Conservation (phyloP, 2,888 invertebrate species). For the Tridacna crocea region DNA sequence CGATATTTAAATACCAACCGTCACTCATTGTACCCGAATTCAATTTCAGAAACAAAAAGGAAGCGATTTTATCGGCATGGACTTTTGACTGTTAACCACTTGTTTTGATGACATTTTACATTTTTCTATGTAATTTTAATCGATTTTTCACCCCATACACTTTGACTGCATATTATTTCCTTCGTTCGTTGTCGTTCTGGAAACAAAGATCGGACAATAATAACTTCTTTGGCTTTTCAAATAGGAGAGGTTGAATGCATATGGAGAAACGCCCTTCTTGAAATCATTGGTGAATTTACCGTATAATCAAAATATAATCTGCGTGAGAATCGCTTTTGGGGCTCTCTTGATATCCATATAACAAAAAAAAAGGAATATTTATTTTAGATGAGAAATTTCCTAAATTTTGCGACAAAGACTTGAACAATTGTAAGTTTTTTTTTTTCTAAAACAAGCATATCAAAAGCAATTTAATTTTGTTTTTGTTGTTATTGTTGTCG, state of each 20-base stretch:
- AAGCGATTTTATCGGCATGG: slow-evolving; percentile 43
- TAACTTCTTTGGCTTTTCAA: not conserved
- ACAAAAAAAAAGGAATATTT: too few species aligned
- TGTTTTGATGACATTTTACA: slow-evolving; percentile 43
- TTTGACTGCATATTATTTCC: slow-evolving; percentile 20
- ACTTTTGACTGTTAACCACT: slow-evolving; percentile 38
- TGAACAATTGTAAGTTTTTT: too few species aligned
- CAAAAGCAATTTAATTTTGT: too few species aligned
- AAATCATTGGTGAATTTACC: not conserved
- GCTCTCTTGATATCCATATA: too few species aligned
- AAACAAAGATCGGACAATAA: not conserved
- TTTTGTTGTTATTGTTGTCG: too few species aligned
- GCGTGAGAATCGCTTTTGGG: not conserved
- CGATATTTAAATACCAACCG: slow-evolving; percentile 46
- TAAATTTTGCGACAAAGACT: too few species aligned
- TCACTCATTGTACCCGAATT: slow-evolving; percentile 33
- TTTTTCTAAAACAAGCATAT: too few species aligned
- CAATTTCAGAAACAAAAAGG: slow-evolving; percentile 45
- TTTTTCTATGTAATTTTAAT: slow-evolving; percentile 43
- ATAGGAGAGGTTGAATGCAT: not conserved
- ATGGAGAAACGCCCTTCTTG: not conserved
- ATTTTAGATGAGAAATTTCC: too few species aligned
- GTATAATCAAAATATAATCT: slow-evolving; percentile 14
- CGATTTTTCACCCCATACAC: slow-evolving; percentile 24
- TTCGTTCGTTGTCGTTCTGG: not conserved